Percentiles rank a stretch among this genome's conserved stretches.
Conservation (phyloP, 2,113 vertebrate genomes). For the Zapus hudsonius region DNA sequence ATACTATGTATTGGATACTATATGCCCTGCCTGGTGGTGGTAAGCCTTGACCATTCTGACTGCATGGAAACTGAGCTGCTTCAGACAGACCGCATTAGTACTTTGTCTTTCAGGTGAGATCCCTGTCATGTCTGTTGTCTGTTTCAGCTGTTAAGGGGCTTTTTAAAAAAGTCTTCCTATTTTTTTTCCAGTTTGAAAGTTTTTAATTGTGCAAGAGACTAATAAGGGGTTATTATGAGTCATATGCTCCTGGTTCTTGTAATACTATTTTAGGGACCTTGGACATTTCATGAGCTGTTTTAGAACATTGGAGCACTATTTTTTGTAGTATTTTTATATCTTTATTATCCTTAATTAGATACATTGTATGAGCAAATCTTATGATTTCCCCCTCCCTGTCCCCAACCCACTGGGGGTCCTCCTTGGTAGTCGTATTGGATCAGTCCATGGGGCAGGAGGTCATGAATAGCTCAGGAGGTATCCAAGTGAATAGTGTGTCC, state of each 20-base stretch:
- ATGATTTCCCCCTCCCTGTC: too few relatives aligned
- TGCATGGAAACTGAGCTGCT: not conserved
- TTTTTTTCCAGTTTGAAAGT: conserved; percentile 17
- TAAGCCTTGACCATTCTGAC: not conserved
- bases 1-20: not conserved
- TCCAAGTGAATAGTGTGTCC: conserved; percentile 7
- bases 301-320: not conserved
- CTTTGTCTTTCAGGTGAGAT: not conserved
- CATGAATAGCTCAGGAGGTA: too few relatives aligned
- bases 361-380: too few relatives aligned
- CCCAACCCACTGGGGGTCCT: too few relatives aligned
- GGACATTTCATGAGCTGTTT: not conserved
- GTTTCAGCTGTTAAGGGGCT: too few relatives aligned
- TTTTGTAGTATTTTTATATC: too few relatives aligned
- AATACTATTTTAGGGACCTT: not conserved
- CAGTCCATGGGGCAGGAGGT: too few relatives aligned
- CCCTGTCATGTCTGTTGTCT: conserved; percentile 59
- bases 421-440: too few relatives aligned
- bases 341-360: too few relatives aligned
- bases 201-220: conserved; percentile 35
- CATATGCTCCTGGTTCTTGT: conserved; percentile 24
- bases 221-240: conserved; percentile 36
- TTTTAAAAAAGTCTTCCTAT: too few relatives aligned
- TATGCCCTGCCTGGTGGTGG: not conserved
- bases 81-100: not conserved